Conservation (phyloP, 2,888 invertebrate genomes). For the Standfussiana lucernea region DNA sequence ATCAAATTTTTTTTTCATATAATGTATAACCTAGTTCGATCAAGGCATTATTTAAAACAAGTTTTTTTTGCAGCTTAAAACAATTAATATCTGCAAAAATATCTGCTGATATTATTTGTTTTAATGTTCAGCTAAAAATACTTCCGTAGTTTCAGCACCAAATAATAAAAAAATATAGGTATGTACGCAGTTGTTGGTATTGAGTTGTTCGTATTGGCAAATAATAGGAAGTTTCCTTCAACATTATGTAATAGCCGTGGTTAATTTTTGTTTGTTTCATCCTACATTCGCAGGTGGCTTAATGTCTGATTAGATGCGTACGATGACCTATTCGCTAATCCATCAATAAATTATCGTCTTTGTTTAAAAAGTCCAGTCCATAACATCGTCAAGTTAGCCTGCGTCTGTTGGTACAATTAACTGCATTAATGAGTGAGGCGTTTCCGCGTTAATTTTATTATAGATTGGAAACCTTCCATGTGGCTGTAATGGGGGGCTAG, state of each 20-base stretch:
- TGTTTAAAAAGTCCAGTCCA: background rate
- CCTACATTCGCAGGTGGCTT: background rate
- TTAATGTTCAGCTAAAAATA: conserved; percentile 28
- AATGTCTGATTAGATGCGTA: background rate
- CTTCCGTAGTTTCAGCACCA: conserved; percentile 45
- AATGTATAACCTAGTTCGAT: background rate
- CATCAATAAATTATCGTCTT: background rate
- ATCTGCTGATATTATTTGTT: conserved; percentile 3
- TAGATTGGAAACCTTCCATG: conserved; percentile 68
- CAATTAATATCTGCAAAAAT: no score
- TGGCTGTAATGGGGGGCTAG: conserved; percentile 40
- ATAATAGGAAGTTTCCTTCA: conserved; percentile 33
- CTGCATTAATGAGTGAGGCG: conserved; percentile 65
- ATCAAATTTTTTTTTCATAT: background rate
- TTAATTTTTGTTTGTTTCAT: background rate
- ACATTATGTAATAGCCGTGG: conserved; percentile 6
- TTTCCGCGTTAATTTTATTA: conserved; percentile 69
- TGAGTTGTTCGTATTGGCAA: conserved; percentile 20
- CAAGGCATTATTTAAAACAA: conserved; percentile 22
- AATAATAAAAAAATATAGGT: conserved; percentile 1
- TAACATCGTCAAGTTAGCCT: conserved; percentile 21
- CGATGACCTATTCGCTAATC: background rate
- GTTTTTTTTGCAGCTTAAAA: conserved; percentile 22
- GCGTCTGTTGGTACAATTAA: conserved; percentile 58
- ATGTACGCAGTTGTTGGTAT: background rate